Evolutionary conservation across 1,140 invertebrate genomes (phyloP).

Genomic region (Cherax quadricarinatus): DNA sequence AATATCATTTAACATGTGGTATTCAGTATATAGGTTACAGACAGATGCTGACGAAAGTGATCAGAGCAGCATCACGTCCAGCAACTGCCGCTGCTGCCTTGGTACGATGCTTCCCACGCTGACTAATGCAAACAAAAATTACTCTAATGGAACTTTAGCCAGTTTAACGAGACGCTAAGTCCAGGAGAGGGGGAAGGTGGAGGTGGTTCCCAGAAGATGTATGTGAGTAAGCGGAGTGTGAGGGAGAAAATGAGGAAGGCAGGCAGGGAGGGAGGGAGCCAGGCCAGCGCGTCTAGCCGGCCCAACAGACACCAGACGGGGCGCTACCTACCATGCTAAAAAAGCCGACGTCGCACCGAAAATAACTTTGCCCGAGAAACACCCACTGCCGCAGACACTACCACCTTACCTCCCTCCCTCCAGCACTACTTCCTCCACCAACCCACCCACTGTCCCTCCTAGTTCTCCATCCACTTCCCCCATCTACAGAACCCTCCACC

Average conservation of each 20-base stretch:
- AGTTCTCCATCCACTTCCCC: too few species aligned
- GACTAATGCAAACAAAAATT: not conserved
- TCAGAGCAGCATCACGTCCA: not conserved
- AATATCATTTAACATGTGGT: not conserved
- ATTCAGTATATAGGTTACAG: not conserved
- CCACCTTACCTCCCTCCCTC: constrained; percentile 16
- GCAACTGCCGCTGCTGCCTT: constrained; percentile 16
- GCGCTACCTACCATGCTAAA: constrained; percentile 34
- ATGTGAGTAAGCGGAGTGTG: not conserved
- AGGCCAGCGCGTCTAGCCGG: constrained; percentile 26
- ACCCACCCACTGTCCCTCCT: too few species aligned
- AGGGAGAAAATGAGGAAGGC: not conserved
- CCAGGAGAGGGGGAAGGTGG: not conserved
- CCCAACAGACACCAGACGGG: constrained; percentile 21
- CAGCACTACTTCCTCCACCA: not conserved
- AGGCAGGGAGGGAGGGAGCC: not conserved
- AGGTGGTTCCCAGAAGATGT: not conserved
- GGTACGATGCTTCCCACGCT: constrained; percentile 4
- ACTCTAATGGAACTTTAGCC: not conserved
- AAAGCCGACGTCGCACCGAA: constrained; percentile 40
- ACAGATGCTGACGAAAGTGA: not conserved
- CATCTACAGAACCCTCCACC: not conserved
- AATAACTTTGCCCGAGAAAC: constrained; percentile 50
- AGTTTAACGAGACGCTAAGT: not conserved
- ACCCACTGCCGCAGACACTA: constrained; percentile 14